A percentile compares a stretch with the other conserved stretches of the same genome.
These are phyloP conservation scores for Catocala nupta DNA, from an alignment of 2,888 invertebrate species.

Conservation along the genomic window DNA sequence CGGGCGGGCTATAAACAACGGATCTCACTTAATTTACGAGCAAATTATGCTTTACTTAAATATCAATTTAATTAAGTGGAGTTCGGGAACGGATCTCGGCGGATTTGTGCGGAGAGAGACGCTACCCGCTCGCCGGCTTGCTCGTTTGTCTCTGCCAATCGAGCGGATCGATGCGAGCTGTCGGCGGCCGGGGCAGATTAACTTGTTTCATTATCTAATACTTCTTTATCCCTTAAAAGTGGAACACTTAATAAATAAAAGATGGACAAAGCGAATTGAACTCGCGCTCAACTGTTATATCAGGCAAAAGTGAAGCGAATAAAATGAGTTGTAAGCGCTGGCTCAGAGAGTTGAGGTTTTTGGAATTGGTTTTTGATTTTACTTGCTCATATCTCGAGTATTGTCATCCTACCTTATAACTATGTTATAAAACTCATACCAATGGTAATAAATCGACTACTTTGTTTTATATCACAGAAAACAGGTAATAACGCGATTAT, in stretches of 20 bases:
- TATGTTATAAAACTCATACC: too few species aligned
- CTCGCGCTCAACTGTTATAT: too few species aligned
- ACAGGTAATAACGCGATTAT: too few species aligned
- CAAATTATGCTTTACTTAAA: conserved; percentile 87
- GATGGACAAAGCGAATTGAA: neutral
- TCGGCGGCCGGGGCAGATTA: conserved; percentile 45
- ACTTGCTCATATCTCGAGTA: too few species aligned
- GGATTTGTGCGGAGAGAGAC: conserved; percentile 67
- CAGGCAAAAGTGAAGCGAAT: too few species aligned
- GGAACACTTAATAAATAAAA: neutral
- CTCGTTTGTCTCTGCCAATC: conserved; percentile 81
- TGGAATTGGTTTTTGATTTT: too few species aligned
- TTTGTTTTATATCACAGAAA: too few species aligned
- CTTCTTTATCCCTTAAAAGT: conserved; percentile 24
- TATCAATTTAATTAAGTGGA: conserved; percentile 87
- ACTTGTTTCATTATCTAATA: conserved; percentile 46
- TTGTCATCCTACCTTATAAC: too few species aligned
- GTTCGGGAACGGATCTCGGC: conserved; percentile 73
- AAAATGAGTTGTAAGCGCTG: too few species aligned
- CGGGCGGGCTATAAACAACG: conserved; percentile 82
- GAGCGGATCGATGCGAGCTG: conserved; percentile 57
- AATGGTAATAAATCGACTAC: too few species aligned
- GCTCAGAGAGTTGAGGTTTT: too few species aligned
- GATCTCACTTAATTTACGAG: conserved; percentile 86
- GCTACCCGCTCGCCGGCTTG: conserved; percentile 37